Evolutionary conservation across 1,140 invertebrate species (phyloP).

Genomic region (Halesus radiatus): DNA sequence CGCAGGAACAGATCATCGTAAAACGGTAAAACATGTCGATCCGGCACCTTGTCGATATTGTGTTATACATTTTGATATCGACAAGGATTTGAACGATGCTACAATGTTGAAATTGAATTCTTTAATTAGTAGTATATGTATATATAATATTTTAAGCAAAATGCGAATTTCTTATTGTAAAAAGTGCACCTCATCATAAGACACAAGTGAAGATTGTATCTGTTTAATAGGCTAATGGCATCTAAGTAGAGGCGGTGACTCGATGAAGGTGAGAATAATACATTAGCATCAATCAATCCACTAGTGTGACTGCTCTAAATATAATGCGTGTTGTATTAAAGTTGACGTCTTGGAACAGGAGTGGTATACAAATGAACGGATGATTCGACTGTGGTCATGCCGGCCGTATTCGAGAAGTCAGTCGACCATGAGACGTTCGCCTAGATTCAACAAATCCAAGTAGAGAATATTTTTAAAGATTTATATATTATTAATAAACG

Average conservation of each 20-base stretch:
- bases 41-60: slow-evolving; percentile 5
- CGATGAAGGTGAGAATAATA: slow-evolving; percentile 18
- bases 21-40: not conserved
- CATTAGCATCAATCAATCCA: slow-evolving; percentile 9
- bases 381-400: too few species aligned
- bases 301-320: not conserved
- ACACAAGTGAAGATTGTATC: slow-evolving; percentile 42
- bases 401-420: too few species aligned
- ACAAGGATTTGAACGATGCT: slow-evolving; percentile 23
- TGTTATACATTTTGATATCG: slow-evolving; percentile 12
- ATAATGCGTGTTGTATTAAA: too few species aligned
- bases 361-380: too few species aligned
- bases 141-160: slow-evolving; percentile 41
- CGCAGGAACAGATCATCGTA: not conserved
- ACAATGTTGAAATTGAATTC: slow-evolving; percentile 34
- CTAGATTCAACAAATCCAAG: too few species aligned
- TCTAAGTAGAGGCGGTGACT: not conserved
- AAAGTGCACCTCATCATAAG: slow-evolving; percentile 43
- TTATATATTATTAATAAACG: not conserved
- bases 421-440: too few species aligned
- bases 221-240: slow-evolving; percentile 32
- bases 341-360: too few species aligned
- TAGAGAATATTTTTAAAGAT: not conserved
- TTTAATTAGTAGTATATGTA: slow-evolving; percentile 44
- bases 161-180: slow-evolving; percentile 47